Percentiles rank a stretch among this genome's conserved stretches.
These are phyloP conservation scores for Hypena proboscidalis DNA, from an alignment of 2,888 invertebrate genomes.

Conservation along the genomic window DNA sequence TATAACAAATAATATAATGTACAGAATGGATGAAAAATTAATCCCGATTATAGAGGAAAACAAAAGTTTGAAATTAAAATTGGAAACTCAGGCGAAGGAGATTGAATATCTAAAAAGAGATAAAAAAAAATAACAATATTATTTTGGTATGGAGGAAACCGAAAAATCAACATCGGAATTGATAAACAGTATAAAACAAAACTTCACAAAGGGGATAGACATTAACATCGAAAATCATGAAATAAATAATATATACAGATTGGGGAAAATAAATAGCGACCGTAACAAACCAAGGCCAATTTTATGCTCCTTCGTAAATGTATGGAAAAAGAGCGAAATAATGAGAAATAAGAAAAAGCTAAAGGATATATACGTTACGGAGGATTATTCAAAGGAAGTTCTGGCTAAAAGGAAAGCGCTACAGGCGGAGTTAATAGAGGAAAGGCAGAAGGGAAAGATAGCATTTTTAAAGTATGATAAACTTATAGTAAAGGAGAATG, in stretches of 20 bases:
- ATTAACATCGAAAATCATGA: not conserved
- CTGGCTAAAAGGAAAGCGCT: conserved; percentile 31
- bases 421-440: conserved; percentile 25
- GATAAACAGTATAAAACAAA: not conserved
- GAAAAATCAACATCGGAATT: not conserved
- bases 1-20: no score
- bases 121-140: not conserved
- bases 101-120: not conserved
- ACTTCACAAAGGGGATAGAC: not conserved
- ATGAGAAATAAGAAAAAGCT: conserved; percentile 32
- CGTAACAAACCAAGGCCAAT: conserved; percentile 6
- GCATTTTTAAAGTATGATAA: conserved; percentile 38
- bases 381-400: conserved; percentile 44
- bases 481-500: conserved; percentile 31
- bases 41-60: no score
- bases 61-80: no score
- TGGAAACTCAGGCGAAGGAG: no score
- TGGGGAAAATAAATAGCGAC: not conserved
- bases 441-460: conserved; percentile 29
- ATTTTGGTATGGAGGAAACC: not conserved
- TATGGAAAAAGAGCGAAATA: conserved; percentile 32
- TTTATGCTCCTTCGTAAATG: conserved; percentile 15
- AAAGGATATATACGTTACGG: conserved; percentile 23
- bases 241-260: not conserved
- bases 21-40: no score